These are phyloP conservation scores for Zophobas atratus DNA, from an alignment of 1,140 invertebrate genomes.

Conservation along the genomic window DNA sequence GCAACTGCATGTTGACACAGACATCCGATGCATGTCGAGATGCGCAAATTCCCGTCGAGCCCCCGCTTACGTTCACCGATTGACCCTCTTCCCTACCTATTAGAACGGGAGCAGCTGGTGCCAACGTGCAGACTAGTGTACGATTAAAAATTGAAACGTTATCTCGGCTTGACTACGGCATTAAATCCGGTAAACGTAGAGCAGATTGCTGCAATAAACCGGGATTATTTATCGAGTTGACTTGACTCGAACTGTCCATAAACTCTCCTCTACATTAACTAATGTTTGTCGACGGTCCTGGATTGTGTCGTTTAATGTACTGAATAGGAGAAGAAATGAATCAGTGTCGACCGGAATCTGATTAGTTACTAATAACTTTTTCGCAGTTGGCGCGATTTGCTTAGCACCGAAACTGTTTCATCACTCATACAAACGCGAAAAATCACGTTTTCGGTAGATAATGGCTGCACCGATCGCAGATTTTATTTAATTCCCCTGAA, in stretches of 20 bases:
- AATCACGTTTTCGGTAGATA: constrained; percentile 1
- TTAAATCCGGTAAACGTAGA: constrained; percentile 41
- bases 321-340: constrained; percentile 26
- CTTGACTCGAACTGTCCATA: constrained; percentile 33
- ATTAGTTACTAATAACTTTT: constrained; percentile 13
- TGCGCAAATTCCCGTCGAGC: background rate
- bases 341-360: constrained; percentile 47
- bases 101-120: constrained; percentile 30
- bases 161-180: constrained; percentile 35
- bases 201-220: constrained; percentile 44
- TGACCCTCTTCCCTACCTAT: constrained; percentile 14
- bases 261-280: constrained; percentile 43
- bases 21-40: constrained; percentile 11
- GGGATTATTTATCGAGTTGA: constrained; percentile 46
- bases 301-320: constrained; percentile 44
- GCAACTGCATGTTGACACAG: background rate
- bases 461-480: background rate
- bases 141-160: constrained; percentile 42
- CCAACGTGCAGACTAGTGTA: constrained; percentile 5
- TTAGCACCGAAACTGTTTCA: no score
- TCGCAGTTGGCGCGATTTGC: no score
- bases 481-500: background rate
- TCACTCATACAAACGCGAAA: background rate
- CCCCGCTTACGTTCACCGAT: constrained; percentile 10
- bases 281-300: constrained; percentile 42